Conservation (phyloP, 2,888 invertebrate species). For the Thymelicus sylvestris region DNA sequence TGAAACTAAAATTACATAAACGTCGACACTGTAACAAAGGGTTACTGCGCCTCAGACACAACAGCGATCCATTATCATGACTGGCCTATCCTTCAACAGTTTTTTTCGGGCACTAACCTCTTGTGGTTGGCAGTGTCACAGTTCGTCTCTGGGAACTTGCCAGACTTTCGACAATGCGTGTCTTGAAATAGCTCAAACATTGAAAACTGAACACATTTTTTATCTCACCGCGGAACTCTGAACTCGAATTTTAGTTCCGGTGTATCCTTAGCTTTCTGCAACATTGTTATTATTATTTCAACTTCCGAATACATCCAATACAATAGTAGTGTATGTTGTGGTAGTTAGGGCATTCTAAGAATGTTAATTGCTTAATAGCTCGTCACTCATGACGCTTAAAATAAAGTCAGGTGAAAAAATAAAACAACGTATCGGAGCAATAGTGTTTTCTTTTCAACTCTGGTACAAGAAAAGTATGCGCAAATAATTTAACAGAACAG, state of each 20-base stretch:
- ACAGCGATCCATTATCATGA: slow-evolving; percentile 51
- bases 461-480: slow-evolving; percentile 31
- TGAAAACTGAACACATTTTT: slow-evolving; percentile 69
- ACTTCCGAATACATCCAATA: not conserved
- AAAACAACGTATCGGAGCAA: slow-evolving; percentile 31
- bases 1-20: not conserved
- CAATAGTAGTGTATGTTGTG: not conserved
- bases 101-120: slow-evolving; percentile 79
- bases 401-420: slow-evolving; percentile 7
- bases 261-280: not conserved
- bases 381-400: not conserved
- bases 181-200: slow-evolving; percentile 67
- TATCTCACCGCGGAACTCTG: slow-evolving; percentile 41
- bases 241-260: slow-evolving; percentile 31
- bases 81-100: slow-evolving; percentile 58
- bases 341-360: not conserved
- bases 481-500: slow-evolving; percentile 23
- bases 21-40: not conserved
- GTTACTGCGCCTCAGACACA: slow-evolving; percentile 4
- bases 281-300: not conserved
- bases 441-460: slow-evolving; percentile 25
- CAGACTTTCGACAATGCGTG: slow-evolving; percentile 78
- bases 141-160: slow-evolving; percentile 68
- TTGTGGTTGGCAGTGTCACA: slow-evolving; percentile 80
- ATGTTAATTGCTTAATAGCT: not conserved